A percentile compares a stretch with the other conserved stretches of the same genome.
Conservation (phyloP, 2,113 vertebrate genomes). For the Silurus asotus region DNA sequence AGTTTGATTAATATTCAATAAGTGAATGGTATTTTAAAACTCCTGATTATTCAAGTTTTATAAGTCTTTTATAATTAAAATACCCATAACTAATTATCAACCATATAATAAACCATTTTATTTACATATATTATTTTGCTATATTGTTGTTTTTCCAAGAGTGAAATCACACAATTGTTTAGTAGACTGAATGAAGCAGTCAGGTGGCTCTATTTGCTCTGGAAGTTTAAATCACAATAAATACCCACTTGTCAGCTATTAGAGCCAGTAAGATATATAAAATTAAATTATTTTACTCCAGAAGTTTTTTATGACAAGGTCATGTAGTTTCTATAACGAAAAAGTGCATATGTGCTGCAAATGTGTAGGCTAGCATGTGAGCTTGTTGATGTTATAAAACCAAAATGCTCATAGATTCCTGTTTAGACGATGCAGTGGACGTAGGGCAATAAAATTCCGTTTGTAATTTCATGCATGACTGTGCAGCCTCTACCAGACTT, state of each 20-base stretch:
- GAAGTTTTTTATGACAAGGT: not conserved
- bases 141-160: not conserved
- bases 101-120: too few species aligned
- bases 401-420: conserved; percentile 69
- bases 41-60: not conserved
- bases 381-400: conserved; percentile 64
- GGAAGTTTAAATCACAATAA: not conserved
- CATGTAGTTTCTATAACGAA: not conserved
- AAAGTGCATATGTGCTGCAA: not conserved
- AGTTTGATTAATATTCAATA: not conserved
- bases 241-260: not conserved
- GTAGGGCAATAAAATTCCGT: conserved; percentile 80
- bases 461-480: conserved; percentile 81
- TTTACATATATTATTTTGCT: not conserved
- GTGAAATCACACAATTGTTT: not conserved
- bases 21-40: not conserved
- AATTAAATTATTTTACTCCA: not conserved
- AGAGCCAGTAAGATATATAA: not conserved
- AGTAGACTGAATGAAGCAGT: conserved; percentile 29
- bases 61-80: not conserved
- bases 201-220: not conserved
- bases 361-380: conserved; percentile 15
- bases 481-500: conserved; percentile 68
- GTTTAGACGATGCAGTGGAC: conserved; percentile 75
- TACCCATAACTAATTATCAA: too few species aligned